Evolutionary conservation across 30 jellyfish, hydroid and myxozoan genomes (phyloP).

Genomic region (Morbakka virulenta): DNA sequence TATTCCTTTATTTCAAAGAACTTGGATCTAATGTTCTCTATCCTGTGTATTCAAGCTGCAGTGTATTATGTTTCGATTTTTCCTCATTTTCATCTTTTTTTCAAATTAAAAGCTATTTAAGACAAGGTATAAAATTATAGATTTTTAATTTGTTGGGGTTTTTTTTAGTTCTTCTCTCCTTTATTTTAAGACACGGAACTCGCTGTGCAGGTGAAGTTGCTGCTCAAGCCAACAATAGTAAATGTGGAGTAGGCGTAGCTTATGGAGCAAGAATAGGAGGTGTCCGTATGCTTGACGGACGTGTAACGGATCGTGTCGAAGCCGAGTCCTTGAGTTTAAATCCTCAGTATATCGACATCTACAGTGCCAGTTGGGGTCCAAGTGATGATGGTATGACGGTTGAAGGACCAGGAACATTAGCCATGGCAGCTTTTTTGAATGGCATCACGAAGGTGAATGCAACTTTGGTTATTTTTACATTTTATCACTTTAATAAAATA

Average conservation of each 20-base stretch:
- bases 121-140: too few species aligned
- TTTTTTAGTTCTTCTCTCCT: too few species aligned
- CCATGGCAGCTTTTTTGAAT: conserved; percentile 92
- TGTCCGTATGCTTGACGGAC: conserved; percentile 99
- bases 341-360: conserved; percentile 98
- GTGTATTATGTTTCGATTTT: too few species aligned
- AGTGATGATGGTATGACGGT: conserved; percentile 99
- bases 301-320: conserved; percentile 98
- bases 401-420: conserved; percentile 99
- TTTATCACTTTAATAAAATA: too few species aligned
- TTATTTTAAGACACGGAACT: conserved; percentile 94
- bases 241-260: conserved; percentile 99
- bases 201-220: conserved; percentile 99
- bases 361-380: conserved; percentile 99
- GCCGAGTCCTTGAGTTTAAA: conserved; percentile 97
- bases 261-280: conserved; percentile 98
- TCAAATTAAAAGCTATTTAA: too few species aligned
- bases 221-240: conserved; percentile 97
- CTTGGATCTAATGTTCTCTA: too few species aligned
- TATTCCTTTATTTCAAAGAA: too few species aligned
- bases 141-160: too few species aligned
- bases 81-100: too few species aligned
- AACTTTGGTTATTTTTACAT: too few species aligned
- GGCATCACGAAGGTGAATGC: too few species aligned
- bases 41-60: too few species aligned